A percentile compares a stretch with the other conserved stretches of the same genome.
Conservation (phyloP, 2,113 vertebrate species). For the Triplophysa rosa region DNA sequence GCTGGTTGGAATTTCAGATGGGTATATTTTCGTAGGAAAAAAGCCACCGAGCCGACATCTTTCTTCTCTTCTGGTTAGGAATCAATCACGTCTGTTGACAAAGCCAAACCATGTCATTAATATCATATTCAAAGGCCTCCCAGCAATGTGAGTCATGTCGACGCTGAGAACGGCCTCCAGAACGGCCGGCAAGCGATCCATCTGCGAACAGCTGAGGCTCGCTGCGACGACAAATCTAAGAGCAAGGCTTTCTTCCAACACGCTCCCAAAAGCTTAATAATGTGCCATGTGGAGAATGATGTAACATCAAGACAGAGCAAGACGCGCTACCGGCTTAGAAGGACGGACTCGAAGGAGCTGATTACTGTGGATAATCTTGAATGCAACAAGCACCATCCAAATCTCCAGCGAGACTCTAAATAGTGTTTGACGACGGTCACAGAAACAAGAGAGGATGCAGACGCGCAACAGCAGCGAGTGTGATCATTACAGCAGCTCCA, state of each 20-base stretch:
- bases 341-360: conserved; percentile 71
- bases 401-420: conserved; percentile 73
- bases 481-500: conserved; percentile 63
- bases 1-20: conserved; percentile 68
- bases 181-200: conserved; percentile 63
- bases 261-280: conserved; percentile 71
- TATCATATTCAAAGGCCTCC: conserved; percentile 61
- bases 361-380: conserved; percentile 77
- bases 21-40: conserved; percentile 47
- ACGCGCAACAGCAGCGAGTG: conserved; percentile 62
- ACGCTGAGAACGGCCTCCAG: conserved; percentile 50
- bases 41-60: not conserved
- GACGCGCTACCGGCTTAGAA: conserved; percentile 65
- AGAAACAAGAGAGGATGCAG: conserved; percentile 66
- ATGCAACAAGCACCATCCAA: conserved; percentile 71
- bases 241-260: conserved; percentile 62
- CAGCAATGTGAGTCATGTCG: conserved; percentile 45
- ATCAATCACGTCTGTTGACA: conserved; percentile 15
- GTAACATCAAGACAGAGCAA: conserved; percentile 74
- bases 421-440: conserved; percentile 73
- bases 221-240: conserved; percentile 66
- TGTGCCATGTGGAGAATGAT: conserved; percentile 72
- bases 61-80: conserved; percentile 33
- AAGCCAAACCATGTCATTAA: conserved; percentile 44
- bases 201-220: conserved; percentile 67